phyloP scores from a whole-genome alignment of 2,113 vertebrate genomes.

The Solea senegalensis region DNA sequence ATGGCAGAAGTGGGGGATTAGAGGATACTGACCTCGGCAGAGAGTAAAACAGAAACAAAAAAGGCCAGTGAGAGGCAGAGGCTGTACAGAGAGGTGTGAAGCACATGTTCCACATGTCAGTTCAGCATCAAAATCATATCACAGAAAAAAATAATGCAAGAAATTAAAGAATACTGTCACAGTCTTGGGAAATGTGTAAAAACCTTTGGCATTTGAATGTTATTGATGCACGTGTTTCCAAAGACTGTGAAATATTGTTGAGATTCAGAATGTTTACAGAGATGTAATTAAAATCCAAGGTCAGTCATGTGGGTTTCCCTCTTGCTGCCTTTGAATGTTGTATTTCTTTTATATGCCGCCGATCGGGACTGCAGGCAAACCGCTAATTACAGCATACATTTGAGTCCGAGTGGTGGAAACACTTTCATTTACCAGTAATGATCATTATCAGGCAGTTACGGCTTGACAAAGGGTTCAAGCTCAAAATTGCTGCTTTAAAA shows the following conservation, averaged over 20 bases:
- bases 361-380: background rate
- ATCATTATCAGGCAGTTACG: conserved; percentile 2
- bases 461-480: background rate
- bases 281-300: background rate
- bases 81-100: background rate
- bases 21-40: conserved; percentile 15
- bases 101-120: conserved; percentile 4
- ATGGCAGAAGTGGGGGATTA: conserved; percentile 26
- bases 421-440: conserved; percentile 4
- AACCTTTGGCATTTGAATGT: background rate
- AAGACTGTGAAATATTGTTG: background rate
- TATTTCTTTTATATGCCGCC: background rate
- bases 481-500: background rate
- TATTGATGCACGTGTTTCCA: background rate
- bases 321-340: background rate
- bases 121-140: conserved; percentile 16
- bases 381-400: background rate
- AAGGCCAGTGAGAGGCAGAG: conserved; percentile 5
- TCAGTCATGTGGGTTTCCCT: background rate
- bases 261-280: background rate
- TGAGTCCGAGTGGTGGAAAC: background rate
- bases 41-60: conserved; percentile 20
- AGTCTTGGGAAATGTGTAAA: no score
- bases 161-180: no score
- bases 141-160: background rate